phyloP scores from a whole-genome alignment of 2,797 vertebrate species.

The Masticophis lateralis region DNA sequence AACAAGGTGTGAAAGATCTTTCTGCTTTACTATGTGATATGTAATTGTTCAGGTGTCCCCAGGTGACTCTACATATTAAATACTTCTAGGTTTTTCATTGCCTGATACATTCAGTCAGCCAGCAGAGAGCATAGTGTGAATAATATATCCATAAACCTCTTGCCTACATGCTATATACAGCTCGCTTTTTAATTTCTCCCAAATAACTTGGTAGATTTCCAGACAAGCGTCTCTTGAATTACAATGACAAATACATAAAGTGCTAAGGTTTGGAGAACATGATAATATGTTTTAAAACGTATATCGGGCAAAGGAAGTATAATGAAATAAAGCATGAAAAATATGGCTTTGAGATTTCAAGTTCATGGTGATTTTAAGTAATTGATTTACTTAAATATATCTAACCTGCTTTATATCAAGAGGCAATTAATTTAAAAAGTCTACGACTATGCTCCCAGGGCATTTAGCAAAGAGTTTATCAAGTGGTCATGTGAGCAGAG shows the following conservation, averaged over 20 bases:
- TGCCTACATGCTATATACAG: background rate
- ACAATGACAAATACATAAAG: conserved; percentile 2
- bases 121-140: background rate
- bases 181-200: conserved; percentile 6
- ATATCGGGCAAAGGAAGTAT: background rate
- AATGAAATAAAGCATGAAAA: fast-evolving
- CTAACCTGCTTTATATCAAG: background rate
- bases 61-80: background rate
- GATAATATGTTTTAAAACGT: background rate
- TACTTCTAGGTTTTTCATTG: background rate
- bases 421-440: background rate
- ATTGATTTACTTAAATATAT: background rate
- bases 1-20: background rate
- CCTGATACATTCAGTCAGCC: background rate
- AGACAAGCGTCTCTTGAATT: conserved; percentile 11
- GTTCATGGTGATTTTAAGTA: background rate
- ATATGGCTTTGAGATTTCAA: fast-evolving
- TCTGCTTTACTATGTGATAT: background rate
- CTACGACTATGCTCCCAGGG: background rate
- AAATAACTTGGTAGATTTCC: conserved; percentile 22
- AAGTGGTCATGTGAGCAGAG: background rate
- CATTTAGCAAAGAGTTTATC: background rate
- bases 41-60: background rate
- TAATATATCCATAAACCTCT: background rate
- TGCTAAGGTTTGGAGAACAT: conserved; percentile 23